Evolutionary conservation across 2,113 vertebrate genomes (phyloP), one percentile per base, ranked within the genome.

Genomic region (Elephantulus edwardii): DNA sequence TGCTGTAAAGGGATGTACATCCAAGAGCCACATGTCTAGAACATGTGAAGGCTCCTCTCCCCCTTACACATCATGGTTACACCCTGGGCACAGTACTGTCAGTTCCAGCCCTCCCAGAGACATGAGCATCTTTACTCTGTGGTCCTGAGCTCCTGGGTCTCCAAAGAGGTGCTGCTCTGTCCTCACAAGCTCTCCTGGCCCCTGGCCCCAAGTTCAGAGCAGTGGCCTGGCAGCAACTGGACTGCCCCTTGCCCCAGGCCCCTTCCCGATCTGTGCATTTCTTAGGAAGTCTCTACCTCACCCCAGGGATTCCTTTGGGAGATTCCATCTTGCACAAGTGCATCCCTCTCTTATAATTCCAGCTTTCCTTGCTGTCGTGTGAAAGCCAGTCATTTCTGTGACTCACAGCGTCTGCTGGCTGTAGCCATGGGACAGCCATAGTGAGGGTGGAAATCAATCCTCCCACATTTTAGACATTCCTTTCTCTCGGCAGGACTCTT

Each of bases 401-500:
- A 80, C 8, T 2, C 10, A 48, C 42, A 62, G 44, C 38, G 50
- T 54, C n/a, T 28, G 11, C 70, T 0, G 11, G 88, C 68, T 26
- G 11, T 0, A 38, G 72, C 66, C 72, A 50, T 42, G 12, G 0
- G 54, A 28, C 40, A 35, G 28, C 35, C 4, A 1, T 17, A 20
- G 62, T 9, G 2, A 26, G 6, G 72, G n/a, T n/a, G 35, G 9
- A 8, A 42, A n/a, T n/a, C n/a, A n/a, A n/a, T 44, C 44, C 3
- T 50, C 14, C 66, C 40, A 20, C 20, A 30, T 87, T 66, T 70
- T 83, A 84, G 86, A 81, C 74, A 85, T 91, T 94, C 86, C 60
- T 82, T 62, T 46, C 77, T 40, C 56, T 30, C 0, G 0, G 35
- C n/a, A 10, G 4, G 17, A n/a, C 48, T 26, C n/a, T 38, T 44